Percentiles rank a stretch among this genome's conserved stretches.
Evolutionary conservation across 2,888 invertebrate species (phyloP).

Genomic region (Camptogramma bilineatum): DNA sequence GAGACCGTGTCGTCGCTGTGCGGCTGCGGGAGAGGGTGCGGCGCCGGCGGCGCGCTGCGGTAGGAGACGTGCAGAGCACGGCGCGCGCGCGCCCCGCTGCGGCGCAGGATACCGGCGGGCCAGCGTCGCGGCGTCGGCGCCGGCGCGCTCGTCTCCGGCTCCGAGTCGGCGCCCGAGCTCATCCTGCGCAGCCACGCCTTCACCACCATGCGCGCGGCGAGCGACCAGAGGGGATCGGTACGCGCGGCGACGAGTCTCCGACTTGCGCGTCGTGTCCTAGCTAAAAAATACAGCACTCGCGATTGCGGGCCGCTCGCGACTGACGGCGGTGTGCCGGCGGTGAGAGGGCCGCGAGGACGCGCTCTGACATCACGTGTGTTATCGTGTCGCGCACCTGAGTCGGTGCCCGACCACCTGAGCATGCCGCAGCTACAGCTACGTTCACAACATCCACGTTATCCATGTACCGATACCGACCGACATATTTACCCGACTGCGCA

Average conservation of each 20-base stretch:
- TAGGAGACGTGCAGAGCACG: conserved; percentile 74
- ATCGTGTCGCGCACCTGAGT: conserved; percentile 38
- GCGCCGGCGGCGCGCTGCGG: conserved; percentile 78
- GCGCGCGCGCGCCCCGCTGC: conserved; percentile 71
- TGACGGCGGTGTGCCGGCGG: conserved; percentile 51
- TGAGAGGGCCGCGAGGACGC: conserved; percentile 45
- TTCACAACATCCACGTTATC: background rate
- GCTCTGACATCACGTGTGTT: conserved; percentile 23
- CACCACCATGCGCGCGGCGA: conserved; percentile 54
- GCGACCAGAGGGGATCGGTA: conserved; percentile 10
- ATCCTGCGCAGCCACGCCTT: conserved; percentile 55
- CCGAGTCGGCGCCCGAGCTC: conserved; percentile 52
- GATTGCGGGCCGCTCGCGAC: conserved; percentile 62
- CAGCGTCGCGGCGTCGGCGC: conserved; percentile 59
- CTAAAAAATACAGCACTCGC: conserved; percentile 59
- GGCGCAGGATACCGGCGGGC: conserved; percentile 70
- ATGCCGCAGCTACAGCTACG: conserved; percentile 1
- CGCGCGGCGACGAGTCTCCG: background rate
- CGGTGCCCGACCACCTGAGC: no score
- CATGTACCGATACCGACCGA: background rate
- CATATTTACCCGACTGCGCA: no score
- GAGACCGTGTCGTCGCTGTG: conserved; percentile 90
- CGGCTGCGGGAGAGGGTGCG: conserved; percentile 73
- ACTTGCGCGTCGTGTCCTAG: conserved; percentile 39
- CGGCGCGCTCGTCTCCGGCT: conserved; percentile 37